A percentile compares a stretch with the other conserved stretches of the same genome.
Evolutionary conservation across 2,113 vertebrate species (phyloP).

Genomic region (Hypocryptadius cinnamomeus): DNA sequence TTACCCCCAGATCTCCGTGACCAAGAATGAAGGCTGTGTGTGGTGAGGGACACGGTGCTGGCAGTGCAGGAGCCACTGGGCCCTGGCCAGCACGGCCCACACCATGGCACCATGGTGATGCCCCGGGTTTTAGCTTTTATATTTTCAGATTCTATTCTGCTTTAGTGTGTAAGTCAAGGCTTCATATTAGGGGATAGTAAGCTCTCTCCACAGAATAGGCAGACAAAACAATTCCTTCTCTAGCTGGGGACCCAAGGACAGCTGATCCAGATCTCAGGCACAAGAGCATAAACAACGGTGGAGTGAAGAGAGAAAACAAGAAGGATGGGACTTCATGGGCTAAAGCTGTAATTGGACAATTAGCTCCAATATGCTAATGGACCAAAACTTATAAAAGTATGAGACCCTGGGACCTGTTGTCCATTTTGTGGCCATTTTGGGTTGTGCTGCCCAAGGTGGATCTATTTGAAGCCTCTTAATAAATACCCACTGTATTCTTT

Average conservation of each 20-base stretch:
- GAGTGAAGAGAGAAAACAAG: not conserved
- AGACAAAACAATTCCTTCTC: not conserved
- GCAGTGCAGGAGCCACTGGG: not conserved
- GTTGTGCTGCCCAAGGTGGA: not conserved
- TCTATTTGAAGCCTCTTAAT: not conserved
- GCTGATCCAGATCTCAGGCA: not conserved
- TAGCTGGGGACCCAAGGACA: not conserved
- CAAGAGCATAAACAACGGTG: not conserved
- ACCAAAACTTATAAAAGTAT: not conserved
- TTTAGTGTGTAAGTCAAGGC: not conserved
- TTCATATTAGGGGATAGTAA: not conserved
- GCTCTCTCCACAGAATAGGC: not conserved
- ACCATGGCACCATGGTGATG: not conserved
- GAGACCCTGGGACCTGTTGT: not conserved
- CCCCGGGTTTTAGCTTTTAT: not conserved
- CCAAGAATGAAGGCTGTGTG: too few relatives aligned
- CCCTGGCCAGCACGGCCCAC: too few relatives aligned
- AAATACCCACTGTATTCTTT: not conserved
- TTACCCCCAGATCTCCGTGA: accelerated
- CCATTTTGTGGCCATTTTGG: not conserved
- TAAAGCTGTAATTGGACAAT: not conserved
- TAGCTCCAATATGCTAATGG: not conserved
- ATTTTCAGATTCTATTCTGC: not conserved
- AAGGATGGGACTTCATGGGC: not conserved
- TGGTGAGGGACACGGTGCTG: accelerated